Conservation (phyloP, 2,888 invertebrate genomes). For the Taphrorychus bicolor region DNA sequence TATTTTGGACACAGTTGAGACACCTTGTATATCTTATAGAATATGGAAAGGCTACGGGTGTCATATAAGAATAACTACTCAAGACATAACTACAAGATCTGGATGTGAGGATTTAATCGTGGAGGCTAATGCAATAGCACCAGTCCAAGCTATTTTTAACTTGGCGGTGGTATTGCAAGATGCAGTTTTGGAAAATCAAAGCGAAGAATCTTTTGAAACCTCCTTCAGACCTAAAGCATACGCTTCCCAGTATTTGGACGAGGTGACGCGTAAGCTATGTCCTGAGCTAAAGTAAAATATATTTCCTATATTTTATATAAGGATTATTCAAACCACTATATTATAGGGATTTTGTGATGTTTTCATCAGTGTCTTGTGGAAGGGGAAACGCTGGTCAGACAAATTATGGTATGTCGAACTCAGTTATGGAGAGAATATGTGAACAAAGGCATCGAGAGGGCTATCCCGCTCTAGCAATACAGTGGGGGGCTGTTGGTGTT, state of each 20-base stretch:
- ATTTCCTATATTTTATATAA: neutral
- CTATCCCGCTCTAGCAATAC: constrained; percentile 81
- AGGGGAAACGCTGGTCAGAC: constrained; percentile 91
- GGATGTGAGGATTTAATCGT: constrained; percentile 76
- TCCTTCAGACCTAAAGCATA: constrained; percentile 80
- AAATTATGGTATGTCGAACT: constrained; percentile 91
- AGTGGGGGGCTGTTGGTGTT: constrained; percentile 95
- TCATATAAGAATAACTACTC: constrained; percentile 70
- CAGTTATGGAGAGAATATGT: constrained; percentile 87
- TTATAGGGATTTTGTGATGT: constrained; percentile 87
- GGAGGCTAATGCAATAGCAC: constrained; percentile 69
- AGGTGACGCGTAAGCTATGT: constrained; percentile 50
- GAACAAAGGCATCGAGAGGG: constrained; percentile 75
- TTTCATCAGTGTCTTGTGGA: constrained; percentile 91
- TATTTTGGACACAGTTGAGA: too few species aligned
- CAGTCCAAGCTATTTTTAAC: constrained; percentile 87
- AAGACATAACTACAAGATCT: constrained; percentile 72
- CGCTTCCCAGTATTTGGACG: constrained; percentile 82
- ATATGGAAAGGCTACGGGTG: constrained; percentile 77
- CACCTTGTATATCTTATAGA: too few species aligned
- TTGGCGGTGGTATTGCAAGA: constrained; percentile 84
- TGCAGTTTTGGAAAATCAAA: constrained; percentile 79
- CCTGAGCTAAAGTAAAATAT: constrained; percentile 46
- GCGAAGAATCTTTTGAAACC: constrained; percentile 69
- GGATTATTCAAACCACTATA: too few species aligned